phyloP scores from a whole-genome alignment of 1,140 invertebrate genomes.

The Brachystomella parvula region DNA sequence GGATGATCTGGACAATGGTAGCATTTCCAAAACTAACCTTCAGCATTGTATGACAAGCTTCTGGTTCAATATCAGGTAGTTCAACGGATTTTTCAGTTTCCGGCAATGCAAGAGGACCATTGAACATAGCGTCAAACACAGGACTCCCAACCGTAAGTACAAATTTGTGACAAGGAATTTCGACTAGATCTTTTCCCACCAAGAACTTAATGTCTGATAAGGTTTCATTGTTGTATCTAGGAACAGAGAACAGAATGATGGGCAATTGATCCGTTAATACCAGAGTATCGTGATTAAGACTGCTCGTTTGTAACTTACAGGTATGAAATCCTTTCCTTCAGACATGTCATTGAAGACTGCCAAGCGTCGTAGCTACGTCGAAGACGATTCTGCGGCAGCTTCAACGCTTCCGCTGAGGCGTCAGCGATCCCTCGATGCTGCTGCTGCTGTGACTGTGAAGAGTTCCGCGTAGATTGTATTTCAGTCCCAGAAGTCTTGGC shows the following conservation, averaged over 20 bases:
- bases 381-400: conserved; percentile 26
- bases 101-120: conserved; percentile 24
- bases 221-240: conserved; percentile 20
- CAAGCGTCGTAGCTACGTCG: conserved; percentile 20
- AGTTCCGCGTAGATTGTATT: no score
- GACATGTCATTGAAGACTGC: conserved; percentile 21
- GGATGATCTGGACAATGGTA: conserved; percentile 74
- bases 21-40: conserved; percentile 54
- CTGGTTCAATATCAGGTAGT: conserved; percentile 52
- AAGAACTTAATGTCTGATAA: conserved; percentile 23
- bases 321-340: conserved; percentile 22
- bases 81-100: conserved; percentile 39
- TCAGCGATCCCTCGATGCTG: background rate
- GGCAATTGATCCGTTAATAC: no score
- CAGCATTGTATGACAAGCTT: conserved; percentile 27
- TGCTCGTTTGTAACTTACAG: conserved; percentile 7
- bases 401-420: background rate
- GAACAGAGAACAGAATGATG: background rate
- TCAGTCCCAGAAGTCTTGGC: no score
- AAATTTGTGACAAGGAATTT: conserved; percentile 77
- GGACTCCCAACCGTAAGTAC: conserved; percentile 64
- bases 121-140: conserved; percentile 30
- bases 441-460: background rate
- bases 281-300: no score
- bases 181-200: conserved; percentile 29